phyloP scores from a whole-genome alignment of 2,797 vertebrate genomes.

The Crax fasciolata region DNA sequence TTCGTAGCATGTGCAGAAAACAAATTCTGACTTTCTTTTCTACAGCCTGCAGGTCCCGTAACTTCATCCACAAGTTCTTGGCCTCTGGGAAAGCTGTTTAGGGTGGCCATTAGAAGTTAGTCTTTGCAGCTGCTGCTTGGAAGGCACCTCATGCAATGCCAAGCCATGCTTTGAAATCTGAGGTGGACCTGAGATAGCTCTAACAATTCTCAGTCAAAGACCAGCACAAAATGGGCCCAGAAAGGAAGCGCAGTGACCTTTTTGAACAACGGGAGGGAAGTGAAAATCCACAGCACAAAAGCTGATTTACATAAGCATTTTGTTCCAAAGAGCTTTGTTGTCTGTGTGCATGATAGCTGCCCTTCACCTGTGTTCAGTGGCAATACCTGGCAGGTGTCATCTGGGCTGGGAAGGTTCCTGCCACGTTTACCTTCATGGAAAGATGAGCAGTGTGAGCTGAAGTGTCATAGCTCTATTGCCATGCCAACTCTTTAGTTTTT shows the following conservation, averaged over 20 bases:
- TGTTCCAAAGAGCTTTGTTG: neutral
- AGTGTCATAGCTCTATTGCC: neutral
- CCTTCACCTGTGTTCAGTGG: neutral
- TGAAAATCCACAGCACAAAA: neutral
- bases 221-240: neutral
- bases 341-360: neutral
- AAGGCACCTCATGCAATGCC: neutral
- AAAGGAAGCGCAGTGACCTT: neutral
- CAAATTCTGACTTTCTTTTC: neutral
- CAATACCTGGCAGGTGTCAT: neutral
- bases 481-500: neutral
- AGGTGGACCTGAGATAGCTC: neutral
- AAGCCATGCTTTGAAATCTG: neutral
- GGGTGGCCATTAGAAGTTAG: neutral
- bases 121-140: neutral
- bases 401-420: neutral
- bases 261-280: neutral
- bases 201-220: neutral
- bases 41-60: neutral
- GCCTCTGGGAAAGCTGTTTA: neutral
- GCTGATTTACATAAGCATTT: neutral
- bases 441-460: neutral
- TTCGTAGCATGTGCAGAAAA: neutral
- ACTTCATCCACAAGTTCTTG: neutral
- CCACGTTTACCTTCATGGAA: accelerated